Percentiles rank a stretch among this genome's conserved stretches.
Evolutionary conservation across 2,113 vertebrate genomes (phyloP).

Genomic region (Gobiocypris rarus): DNA sequence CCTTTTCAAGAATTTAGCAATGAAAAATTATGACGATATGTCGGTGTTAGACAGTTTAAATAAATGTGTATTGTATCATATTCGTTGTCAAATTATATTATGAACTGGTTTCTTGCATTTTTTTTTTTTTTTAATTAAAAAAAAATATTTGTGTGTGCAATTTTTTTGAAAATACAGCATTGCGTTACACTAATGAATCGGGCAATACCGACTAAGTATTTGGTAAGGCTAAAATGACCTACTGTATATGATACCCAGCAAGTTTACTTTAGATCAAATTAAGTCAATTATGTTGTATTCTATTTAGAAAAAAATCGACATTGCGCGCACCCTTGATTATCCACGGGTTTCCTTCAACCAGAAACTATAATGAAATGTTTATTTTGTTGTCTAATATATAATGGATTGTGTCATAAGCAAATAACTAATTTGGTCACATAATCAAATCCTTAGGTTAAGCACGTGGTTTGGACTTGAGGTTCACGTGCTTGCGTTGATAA

Average conservation of each 20-base stretch:
- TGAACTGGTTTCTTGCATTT: background rate
- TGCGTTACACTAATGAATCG: background rate
- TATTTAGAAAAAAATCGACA: background rate
- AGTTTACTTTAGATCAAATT: background rate
- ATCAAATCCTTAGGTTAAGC: background rate
- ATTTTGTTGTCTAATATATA: background rate
- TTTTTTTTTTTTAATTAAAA: no score
- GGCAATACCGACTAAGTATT: background rate
- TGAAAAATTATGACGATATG: background rate
- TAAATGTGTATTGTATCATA: background rate
- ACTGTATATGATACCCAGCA: background rate
- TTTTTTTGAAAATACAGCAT: no score
- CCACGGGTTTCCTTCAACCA: no score
- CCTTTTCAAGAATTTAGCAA: background rate
- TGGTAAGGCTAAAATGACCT: background rate
- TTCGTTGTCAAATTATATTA: background rate
- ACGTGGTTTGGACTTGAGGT: background rate
- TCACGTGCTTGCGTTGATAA: background rate
- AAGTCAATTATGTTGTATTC: background rate
- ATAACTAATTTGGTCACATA: background rate
- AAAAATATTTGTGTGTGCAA: no score
- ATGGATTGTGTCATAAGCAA: background rate
- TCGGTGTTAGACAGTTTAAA: background rate
- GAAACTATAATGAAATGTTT: background rate
- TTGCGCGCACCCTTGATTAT: background rate